Evolutionary conservation across 2,888 invertebrate species (phyloP), one percentile per base, ranked within the genome.

Genomic region (Ophion costatus): DNA sequence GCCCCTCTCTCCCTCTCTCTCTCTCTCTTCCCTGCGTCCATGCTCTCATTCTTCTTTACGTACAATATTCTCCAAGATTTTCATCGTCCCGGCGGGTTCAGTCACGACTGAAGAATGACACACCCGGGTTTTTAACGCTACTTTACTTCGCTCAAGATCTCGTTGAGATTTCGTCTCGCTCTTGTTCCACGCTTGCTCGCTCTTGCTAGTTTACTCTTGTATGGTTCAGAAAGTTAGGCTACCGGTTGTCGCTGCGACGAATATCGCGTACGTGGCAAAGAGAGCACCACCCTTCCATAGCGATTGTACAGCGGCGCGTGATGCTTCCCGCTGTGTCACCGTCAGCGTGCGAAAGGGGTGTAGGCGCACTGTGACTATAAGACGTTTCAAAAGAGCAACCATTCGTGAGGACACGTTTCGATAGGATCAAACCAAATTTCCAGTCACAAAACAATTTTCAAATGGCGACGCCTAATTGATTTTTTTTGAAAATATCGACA

Each of bases 91-190:
- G 42, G 38, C 17, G 71, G 59, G 63, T 71, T 80, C 33, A 66
- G 71, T 80, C 64, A 61, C 38, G 63, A 42, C 59, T 61, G 45
- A 17, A 57, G 24, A 33, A 79, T 33, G 63, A 22, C 79, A 77
- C 67, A 64, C 33, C 83, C 70, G 51, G 33, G 20, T 76, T 59
- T 66, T 80, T 80, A 61, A 75, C 83, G 76, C 76, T 76, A 71
- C 80, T 75, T 79, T 74, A 57, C 70, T 76, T 45, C 66, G 73
- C 63, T 76, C 67, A 73, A 77, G 63, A 80, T 84, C 67, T 38
- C 71, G 59, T 38, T 45, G 64, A 71, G 59, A 83, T 33, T 38
- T 33, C 70, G 33, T 70, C 64, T 73, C 51, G 22, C 17, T 64
- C 45, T 59, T 57, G 56, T 57, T 24, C 63, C 61, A n/a, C 61